Conservation (phyloP, 2,113 vertebrate species). For the Pelusios castaneus region DNA sequence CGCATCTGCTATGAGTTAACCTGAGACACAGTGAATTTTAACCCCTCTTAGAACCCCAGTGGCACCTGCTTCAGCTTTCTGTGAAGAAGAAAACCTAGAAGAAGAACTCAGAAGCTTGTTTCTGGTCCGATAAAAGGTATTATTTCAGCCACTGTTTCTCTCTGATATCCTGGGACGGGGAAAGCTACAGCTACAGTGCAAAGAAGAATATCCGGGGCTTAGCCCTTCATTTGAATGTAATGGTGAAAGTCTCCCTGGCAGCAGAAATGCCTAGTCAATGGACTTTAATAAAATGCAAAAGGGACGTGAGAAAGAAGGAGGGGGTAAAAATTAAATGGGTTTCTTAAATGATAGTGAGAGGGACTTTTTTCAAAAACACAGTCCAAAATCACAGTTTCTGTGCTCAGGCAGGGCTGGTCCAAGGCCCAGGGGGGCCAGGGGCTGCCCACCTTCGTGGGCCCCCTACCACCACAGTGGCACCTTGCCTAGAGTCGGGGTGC, state of each 20-base stretch:
- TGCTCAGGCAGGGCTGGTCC: too few relatives aligned
- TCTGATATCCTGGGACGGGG: not conserved
- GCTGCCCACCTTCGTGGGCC: too few relatives aligned
- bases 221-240: not conserved
- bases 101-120: not conserved
- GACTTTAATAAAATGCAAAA: not conserved
- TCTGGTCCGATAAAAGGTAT: not conserved
- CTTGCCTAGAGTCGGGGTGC: too few relatives aligned
- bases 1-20: not conserved
- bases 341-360: not conserved
- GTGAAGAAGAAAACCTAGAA: not conserved
- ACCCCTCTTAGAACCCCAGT: accelerated
- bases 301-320: not conserved
- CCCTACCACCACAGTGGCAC: too few relatives aligned
- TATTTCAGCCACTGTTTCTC: not conserved
- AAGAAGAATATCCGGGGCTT: not conserved
- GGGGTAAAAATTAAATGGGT: not conserved
- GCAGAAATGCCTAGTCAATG: not conserved
- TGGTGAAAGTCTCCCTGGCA: not conserved
- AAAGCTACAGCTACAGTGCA: not conserved
- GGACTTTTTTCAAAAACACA: not conserved
- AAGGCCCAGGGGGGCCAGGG: too few relatives aligned
- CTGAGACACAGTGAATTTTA: not conserved
- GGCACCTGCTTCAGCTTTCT: not conserved
- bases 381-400: too few relatives aligned